A percentile compares a stretch with the other conserved stretches of the same genome.
Evolutionary conservation across 2,113 vertebrate genomes (phyloP).

Genomic region (Zosterops pallidus): DNA sequence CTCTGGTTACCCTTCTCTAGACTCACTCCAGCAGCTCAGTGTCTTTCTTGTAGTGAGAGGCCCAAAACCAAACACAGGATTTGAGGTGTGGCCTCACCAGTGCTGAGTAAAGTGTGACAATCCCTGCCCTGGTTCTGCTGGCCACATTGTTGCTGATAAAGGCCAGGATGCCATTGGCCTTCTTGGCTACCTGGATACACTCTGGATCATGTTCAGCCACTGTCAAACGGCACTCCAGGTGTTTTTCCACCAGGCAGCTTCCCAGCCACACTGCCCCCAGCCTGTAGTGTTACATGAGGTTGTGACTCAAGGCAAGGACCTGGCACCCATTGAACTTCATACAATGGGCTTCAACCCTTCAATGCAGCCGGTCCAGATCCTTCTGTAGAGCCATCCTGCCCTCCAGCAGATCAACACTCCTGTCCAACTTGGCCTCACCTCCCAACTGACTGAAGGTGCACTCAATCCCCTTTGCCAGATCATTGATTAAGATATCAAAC

Average conservation of each 20-base stretch:
- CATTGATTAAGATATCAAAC: background rate
- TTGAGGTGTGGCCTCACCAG: accelerated
- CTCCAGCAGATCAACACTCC: background rate
- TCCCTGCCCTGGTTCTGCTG: background rate
- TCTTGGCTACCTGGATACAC: background rate
- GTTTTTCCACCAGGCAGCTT: background rate
- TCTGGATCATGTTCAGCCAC: background rate
- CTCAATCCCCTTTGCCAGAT: accelerated
- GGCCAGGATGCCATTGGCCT: background rate
- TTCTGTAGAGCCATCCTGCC: background rate
- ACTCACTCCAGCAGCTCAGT: accelerated
- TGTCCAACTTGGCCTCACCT: background rate
- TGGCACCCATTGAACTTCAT: accelerated
- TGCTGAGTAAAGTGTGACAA: accelerated
- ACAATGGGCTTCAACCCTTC: background rate
- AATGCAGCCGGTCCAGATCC: background rate
- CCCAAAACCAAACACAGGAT: background rate
- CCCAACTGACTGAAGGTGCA: background rate
- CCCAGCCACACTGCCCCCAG: background rate
- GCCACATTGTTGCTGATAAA: accelerated
- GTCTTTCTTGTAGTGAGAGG: background rate
- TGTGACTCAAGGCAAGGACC: background rate
- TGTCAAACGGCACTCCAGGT: accelerated
- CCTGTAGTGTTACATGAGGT: background rate
- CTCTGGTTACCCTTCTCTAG: accelerated